These are phyloP conservation scores for Lathamus discolor DNA, from an alignment of 2,113 vertebrate genomes.

Conservation along the genomic window DNA sequence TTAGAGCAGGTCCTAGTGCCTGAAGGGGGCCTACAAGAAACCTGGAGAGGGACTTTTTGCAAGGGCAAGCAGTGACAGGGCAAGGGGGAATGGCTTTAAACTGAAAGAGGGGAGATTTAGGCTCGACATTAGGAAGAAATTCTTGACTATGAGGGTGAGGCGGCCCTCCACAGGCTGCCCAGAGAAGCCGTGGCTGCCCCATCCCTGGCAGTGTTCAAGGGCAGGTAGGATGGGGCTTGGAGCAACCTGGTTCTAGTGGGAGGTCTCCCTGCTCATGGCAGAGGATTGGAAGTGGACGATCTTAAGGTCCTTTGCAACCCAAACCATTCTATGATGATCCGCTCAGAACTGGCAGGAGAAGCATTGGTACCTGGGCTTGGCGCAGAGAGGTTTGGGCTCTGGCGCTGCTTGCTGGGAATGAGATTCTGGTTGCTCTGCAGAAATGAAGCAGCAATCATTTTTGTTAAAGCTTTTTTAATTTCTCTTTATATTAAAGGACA, in stretches of 20 bases:
- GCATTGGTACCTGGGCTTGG: background rate
- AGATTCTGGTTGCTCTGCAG: background rate
- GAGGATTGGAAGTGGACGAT: background rate
- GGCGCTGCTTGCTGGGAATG: background rate
- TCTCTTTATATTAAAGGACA: background rate
- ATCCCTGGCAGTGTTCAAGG: background rate
- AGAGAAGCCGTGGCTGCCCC: background rate
- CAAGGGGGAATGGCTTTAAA: background rate
- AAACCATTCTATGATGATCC: background rate
- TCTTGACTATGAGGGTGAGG: background rate
- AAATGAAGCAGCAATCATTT: fast-evolving
- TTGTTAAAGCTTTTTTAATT: background rate
- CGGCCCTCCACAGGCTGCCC: background rate
- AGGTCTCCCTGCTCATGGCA: background rate
- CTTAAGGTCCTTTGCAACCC: background rate
- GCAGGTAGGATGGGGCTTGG: background rate
- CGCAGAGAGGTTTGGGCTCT: background rate
- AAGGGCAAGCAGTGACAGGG: background rate
- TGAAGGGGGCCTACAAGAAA: background rate
- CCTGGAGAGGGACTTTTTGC: background rate
- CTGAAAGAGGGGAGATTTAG: background rate
- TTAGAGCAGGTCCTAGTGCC: background rate
- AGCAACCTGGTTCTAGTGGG: background rate
- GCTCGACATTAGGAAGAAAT: background rate
- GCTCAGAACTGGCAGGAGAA: too few relatives aligned